Evolutionary conservation across 2,797 vertebrate species (phyloP).

Genomic region (Botia kubotai): DNA sequence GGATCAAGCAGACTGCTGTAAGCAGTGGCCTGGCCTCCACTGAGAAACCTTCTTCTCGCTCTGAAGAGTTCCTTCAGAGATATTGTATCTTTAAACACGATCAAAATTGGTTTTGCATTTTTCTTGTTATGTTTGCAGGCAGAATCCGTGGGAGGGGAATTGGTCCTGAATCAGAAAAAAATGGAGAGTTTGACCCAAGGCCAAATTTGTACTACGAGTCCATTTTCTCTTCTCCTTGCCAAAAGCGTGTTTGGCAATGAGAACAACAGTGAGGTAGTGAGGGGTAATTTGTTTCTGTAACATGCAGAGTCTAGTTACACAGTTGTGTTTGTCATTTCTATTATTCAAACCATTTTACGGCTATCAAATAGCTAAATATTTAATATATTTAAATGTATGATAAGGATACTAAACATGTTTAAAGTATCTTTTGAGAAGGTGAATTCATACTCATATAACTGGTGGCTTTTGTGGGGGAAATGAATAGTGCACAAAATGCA

Average conservation of each 20-base stretch:
- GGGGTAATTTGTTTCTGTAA: constrained; percentile 9
- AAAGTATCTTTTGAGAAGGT: not conserved
- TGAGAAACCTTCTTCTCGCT: constrained; percentile 14
- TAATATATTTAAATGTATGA: not conserved
- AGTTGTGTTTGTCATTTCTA: not conserved
- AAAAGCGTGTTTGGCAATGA: constrained; percentile 2
- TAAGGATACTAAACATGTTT: not conserved
- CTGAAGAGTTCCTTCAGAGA: constrained; percentile 2
- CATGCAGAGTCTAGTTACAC: not conserved
- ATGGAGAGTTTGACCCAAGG: constrained; percentile 18
- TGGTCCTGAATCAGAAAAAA: constrained; percentile 28
- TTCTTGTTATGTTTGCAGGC: constrained; percentile 17
- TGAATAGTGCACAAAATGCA: not conserved
- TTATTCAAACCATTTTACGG: not conserved
- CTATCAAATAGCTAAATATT: not conserved
- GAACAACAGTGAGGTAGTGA: not conserved
- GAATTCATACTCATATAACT: not conserved
- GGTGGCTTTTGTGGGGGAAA: not conserved
- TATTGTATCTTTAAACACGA: constrained; percentile 11
- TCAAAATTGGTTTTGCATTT: constrained; percentile 12
- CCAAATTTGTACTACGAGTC: constrained; percentile 23
- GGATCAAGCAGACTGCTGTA: constrained; percentile 44
- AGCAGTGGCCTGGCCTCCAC: not conserved
- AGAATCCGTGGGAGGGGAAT: not conserved
- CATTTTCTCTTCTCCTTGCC: constrained; percentile 32